These are phyloP conservation scores for Drosophila neocordata DNA, from an alignment of 1,140 invertebrate species.

Conservation along the genomic window DNA sequence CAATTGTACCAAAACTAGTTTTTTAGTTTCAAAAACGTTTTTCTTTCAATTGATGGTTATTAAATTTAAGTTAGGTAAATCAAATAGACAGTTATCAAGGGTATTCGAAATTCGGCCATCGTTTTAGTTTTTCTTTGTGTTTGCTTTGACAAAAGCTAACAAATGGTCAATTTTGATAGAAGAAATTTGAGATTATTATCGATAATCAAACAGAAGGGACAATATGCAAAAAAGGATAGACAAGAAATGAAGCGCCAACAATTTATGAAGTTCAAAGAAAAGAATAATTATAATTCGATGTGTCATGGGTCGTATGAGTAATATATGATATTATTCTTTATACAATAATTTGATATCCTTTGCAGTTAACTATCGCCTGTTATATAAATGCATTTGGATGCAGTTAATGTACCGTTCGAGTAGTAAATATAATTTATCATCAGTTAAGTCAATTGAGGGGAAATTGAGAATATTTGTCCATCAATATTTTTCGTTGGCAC, in stretches of 20 bases:
- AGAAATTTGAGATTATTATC: slow-evolving; percentile 10
- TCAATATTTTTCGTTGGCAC: slow-evolving; percentile 22
- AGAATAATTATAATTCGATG: not conserved
- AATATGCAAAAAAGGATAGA: not conserved
- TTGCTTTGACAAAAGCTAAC: slow-evolving; percentile 33
- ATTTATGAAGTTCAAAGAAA: slow-evolving; percentile 1
- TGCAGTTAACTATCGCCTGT: no score
- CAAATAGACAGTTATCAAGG: no score
- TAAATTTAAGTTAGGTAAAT: no score
- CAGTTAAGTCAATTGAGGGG: slow-evolving; percentile 1
- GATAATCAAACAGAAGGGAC: not conserved
- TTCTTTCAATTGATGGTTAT: no score
- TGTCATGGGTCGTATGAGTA: slow-evolving; percentile 2
- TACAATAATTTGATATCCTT: no score
- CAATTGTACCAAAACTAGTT: no score
- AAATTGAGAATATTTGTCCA: not conserved
- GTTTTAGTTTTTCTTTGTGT: slow-evolving; percentile 26
- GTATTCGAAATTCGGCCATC: no score
- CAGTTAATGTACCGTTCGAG: no score
- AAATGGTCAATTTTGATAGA: slow-evolving; percentile 20
- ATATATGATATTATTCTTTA: not conserved
- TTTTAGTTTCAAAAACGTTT: no score
- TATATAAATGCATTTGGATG: no score
- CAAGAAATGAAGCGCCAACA: no score
- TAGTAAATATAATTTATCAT: not conserved